phyloP scores from a whole-genome alignment of 2,797 vertebrate genomes.

The Thalassophryne amazonica region DNA sequence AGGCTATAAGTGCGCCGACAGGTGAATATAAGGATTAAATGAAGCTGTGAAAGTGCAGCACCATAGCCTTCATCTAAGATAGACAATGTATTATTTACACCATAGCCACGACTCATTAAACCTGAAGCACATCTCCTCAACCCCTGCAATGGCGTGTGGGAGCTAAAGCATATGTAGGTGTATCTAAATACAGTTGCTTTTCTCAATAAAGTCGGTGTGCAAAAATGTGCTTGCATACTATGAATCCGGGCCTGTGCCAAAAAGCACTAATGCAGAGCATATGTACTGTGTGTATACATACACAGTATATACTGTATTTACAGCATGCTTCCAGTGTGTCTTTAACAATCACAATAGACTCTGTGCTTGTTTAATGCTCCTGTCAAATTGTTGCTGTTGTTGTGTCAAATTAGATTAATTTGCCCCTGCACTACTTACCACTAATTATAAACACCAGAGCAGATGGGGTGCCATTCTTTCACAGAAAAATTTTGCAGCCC shows the following conservation, averaged over 20 bases:
- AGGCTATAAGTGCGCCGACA: conserved; percentile 41
- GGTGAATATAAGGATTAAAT: conserved; percentile 65
- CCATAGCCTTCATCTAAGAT: conserved; percentile 29
- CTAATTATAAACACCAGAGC: conserved; percentile 66
- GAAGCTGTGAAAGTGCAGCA: conserved; percentile 55
- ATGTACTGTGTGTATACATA: too few species aligned
- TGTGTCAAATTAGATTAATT: conserved; percentile 64
- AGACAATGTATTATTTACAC: conserved; percentile 63
- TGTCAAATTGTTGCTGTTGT: conserved; percentile 54
- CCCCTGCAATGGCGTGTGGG: conserved; percentile 3
- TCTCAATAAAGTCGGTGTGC: too few species aligned
- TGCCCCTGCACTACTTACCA: conserved; percentile 44
- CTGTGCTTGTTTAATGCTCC: conserved; percentile 28
- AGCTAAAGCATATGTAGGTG: conserved; percentile 6
- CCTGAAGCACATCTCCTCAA: conserved; percentile 22
- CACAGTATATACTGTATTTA: conserved; percentile 3
- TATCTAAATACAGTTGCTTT: conserved; percentile 1
- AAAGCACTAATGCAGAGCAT: too few species aligned
- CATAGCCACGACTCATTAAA: conserved; percentile 55
- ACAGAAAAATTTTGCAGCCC: conserved; percentile 35
- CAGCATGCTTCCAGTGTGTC: conserved; percentile 9
- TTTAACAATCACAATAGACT: conserved; percentile 21
- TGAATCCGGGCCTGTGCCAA: too few species aligned
- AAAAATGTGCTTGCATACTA: too few species aligned
- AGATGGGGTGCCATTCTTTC: conserved; percentile 64